These are phyloP conservation scores for Ligdia adustata DNA, from an alignment of 2,888 invertebrate species.

Conservation along the genomic window DNA sequence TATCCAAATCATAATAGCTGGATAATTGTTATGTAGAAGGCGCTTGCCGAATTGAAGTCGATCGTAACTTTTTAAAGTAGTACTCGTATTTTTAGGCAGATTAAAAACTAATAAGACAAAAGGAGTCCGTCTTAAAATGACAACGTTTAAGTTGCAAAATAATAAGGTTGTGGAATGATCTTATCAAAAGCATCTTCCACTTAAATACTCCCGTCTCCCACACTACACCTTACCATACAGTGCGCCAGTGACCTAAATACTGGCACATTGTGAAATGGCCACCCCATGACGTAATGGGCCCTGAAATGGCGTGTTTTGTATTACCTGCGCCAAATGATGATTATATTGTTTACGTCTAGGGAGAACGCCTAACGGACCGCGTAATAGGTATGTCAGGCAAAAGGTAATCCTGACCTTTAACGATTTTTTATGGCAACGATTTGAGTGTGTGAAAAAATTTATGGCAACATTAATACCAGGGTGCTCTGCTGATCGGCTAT, in stretches of 20 bases:
- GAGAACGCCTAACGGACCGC: slow-evolving; percentile 15
- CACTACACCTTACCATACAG: slow-evolving; percentile 13
- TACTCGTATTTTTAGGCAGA: no score
- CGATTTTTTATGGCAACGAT: neutral
- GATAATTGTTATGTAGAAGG: no score
- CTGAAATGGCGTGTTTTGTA: slow-evolving; percentile 36
- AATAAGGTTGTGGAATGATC: no score
- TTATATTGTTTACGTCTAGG: slow-evolving; percentile 22
- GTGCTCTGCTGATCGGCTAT: no score
- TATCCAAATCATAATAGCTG: no score
- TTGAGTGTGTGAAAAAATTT: no score
- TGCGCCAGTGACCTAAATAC: slow-evolving; percentile 76
- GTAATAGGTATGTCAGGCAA: slow-evolving; percentile 20
- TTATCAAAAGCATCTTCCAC: neutral
- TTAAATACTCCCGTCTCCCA: neutral
- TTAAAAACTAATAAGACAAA: no score
- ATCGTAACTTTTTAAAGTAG: no score
- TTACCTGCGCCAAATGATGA: slow-evolving; percentile 24
- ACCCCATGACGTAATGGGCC: slow-evolving; percentile 39
- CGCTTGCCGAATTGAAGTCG: no score
- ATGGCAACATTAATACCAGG: no score
- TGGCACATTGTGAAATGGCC: slow-evolving; percentile 68
- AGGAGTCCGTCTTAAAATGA: no score
- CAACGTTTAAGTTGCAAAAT: no score
- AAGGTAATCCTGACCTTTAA: slow-evolving; percentile 13